Base-by-base conservation (phyloP, 1,140 invertebrate genomes). In the Drosophila kikkawai region DNA sequence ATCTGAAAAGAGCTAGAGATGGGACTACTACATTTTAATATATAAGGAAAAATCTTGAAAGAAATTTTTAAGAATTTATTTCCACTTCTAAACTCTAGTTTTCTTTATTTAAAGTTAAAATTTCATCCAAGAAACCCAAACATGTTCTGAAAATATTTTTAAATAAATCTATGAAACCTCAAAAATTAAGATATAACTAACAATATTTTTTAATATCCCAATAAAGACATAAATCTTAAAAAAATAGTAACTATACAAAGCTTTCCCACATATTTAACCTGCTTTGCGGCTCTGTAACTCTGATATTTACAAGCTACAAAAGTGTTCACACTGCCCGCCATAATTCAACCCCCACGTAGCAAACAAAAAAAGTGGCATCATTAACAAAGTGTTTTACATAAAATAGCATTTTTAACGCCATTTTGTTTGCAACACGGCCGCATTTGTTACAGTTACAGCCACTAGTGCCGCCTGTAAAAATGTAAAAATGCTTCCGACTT, bases 331-430 rank as follows among this genome's bases (percentile, higher is more conserved):
- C 53, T 73, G 67, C 37, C 67, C 2, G 70, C 19, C 45, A 51
- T 73, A 74, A 74, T 22, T 60, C 55, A 74, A 15, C n/a, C 15
- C 44, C 29, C 67, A 17, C 41, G 26, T 6, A 19, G 26, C 34
- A 19, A 17, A 11, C 17, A 32, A 15, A 68, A 65, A n/a, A 12
- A 13, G 15, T 15, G 64, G 63, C 45, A 39, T 79, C 76, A 87
- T 87, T 87, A 87, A 88, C 80, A 88, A 88, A 84, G 86, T 88
- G 80, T 77, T 87, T 88, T 90, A 84, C 83, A 87, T 87, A 87
- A 87, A 87, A 80, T 80, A 78, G 74, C 80, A 71, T 88, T 87
- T 88, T 88, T 84, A 87, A 78, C 85, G 80, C 80, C 85, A 88
- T 80, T 87, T 83, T 83, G 76, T 74, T 80, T 75, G 65, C 57